Conservation (phyloP, 2,888 invertebrate genomes). For the Drosophila hamatofila region DNA sequence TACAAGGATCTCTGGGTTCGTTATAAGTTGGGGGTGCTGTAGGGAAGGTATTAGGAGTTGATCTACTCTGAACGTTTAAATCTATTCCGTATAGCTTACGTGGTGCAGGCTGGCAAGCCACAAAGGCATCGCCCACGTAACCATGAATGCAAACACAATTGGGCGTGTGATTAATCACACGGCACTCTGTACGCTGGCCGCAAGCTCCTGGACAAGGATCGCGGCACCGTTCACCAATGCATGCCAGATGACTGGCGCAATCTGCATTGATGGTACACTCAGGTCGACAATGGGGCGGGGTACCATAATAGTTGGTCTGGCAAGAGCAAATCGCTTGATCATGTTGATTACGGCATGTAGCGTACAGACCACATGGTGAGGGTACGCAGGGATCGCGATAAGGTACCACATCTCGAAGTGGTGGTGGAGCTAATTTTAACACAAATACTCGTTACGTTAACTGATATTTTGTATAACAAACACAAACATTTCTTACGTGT, state of each 20-base stretch:
- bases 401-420: constrained; percentile 63
- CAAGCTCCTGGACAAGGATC: constrained; percentile 94
- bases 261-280: constrained; percentile 91
- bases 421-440: constrained; percentile 60
- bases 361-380: constrained; percentile 89
- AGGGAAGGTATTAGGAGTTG: not conserved
- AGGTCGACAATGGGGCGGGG: constrained; percentile 90
- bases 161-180: constrained; percentile 90
- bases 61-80: not conserved
- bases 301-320: constrained; percentile 88
- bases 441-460: constrained; percentile 12
- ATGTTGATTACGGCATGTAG: constrained; percentile 88
- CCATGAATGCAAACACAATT: constrained; percentile 90
- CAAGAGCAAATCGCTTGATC: constrained; percentile 89
- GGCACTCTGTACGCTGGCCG: constrained; percentile 88
- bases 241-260: constrained; percentile 91
- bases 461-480: not conserved
- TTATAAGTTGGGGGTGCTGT: constrained; percentile 67
- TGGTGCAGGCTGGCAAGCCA: constrained; percentile 85
- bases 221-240: constrained; percentile 90
- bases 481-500: constrained; percentile 83
- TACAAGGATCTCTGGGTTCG: constrained; percentile 86
- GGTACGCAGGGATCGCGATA: constrained; percentile 87
- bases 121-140: constrained; percentile 91
- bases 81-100: constrained; percentile 51